Percentiles rank a stretch among this genome's conserved stretches.
Conservation (phyloP, 2,888 invertebrate species). For the Cremastobaeus sp. region DNA sequence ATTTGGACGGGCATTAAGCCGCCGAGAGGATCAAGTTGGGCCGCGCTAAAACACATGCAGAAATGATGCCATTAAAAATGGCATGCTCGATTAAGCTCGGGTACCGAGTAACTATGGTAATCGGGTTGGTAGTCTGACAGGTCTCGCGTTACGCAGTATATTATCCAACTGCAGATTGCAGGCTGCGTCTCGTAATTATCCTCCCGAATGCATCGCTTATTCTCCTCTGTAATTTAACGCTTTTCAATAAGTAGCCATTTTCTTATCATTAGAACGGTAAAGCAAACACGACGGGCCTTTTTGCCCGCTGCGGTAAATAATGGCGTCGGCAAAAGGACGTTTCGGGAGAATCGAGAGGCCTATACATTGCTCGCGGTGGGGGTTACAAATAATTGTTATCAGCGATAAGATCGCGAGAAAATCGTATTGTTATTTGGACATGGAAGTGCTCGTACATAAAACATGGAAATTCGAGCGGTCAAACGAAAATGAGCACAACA, state of each 20-base stretch:
- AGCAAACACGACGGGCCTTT: conserved; percentile 28
- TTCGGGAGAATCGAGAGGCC: not conserved
- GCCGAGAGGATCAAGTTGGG: too few relatives aligned
- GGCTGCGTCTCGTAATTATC: conserved; percentile 71
- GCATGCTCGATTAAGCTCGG: conserved; percentile 49
- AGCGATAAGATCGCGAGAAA: conserved; percentile 29
- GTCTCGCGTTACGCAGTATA: conserved; percentile 68
- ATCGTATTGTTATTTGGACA: conserved; percentile 25
- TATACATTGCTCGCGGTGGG: not conserved
- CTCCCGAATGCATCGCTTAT: conserved; percentile 69
- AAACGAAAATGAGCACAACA: conserved; percentile 15
- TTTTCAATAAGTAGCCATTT: conserved; percentile 74
- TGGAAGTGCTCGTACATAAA: conserved; percentile 19
- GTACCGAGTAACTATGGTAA: conserved; percentile 67
- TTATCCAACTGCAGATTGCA: conserved; percentile 70
- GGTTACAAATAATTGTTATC: conserved; percentile 16
- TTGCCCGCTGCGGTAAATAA: not conserved
- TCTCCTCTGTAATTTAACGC: conserved; percentile 70
- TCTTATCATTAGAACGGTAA: conserved; percentile 69
- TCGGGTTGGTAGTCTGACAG: conserved; percentile 65
- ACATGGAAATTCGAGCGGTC: conserved; percentile 10
- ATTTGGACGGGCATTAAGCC: too few relatives aligned
- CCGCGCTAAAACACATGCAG: conserved; percentile 21
- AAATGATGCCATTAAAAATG: conserved; percentile 34
- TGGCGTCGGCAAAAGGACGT: not conserved